These are phyloP conservation scores for Passer montanus DNA, from an alignment of 2,113 vertebrate genomes.

Conservation along the genomic window DNA sequence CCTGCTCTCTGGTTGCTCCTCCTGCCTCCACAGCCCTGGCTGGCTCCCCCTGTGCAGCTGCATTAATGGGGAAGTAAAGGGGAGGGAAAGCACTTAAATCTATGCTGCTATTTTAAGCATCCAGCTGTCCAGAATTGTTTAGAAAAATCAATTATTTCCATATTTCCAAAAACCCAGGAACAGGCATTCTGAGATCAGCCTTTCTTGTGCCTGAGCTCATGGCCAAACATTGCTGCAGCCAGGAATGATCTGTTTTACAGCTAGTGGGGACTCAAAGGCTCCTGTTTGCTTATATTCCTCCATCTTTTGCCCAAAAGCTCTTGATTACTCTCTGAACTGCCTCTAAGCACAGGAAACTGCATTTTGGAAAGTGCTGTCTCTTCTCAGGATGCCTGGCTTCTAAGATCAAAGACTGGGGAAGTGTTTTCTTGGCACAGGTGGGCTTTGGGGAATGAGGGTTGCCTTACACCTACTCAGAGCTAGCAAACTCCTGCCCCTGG, in stretches of 20 bases:
- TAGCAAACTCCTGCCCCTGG: not conserved
- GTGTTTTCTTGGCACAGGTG: not conserved
- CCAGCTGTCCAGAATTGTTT: not conserved
- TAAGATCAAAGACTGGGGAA: not conserved
- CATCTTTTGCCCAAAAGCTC: not conserved
- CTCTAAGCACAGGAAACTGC: not conserved
- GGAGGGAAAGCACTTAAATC: not conserved
- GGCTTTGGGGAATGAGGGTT: not conserved
- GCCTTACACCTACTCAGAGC: not conserved
- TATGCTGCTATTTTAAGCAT: not conserved
- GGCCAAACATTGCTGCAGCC: not conserved
- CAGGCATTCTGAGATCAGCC: not conserved
- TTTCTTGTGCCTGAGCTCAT: not conserved
- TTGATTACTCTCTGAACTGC: not conserved
- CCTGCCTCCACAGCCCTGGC: accelerated
- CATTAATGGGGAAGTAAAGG: not conserved
- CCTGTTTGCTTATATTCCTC: not conserved
- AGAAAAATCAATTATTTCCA: not conserved
- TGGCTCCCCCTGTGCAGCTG: not conserved
- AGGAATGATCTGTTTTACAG: not conserved
- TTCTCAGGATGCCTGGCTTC: not conserved
- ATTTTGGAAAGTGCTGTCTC: not conserved
- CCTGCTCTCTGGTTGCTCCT: not conserved
- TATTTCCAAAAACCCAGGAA: not conserved
- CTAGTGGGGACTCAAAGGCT: not conserved